A percentile compares a stretch with the other conserved stretches of the same genome.
phyloP scores from a whole-genome alignment of 2,797 vertebrate species.

The Furcifer pardalis region DNA sequence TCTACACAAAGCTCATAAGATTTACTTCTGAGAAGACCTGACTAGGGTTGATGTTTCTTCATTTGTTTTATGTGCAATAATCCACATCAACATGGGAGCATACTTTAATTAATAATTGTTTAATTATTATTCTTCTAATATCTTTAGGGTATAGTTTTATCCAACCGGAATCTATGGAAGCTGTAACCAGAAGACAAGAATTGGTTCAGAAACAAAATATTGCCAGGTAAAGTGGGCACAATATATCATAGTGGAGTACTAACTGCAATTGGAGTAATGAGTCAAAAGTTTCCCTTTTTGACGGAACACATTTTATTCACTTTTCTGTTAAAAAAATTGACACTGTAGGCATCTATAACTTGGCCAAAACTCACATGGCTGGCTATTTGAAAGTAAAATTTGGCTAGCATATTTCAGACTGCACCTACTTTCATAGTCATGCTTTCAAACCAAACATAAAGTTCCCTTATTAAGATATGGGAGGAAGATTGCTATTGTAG shows the following conservation, averaged over 20 bases:
- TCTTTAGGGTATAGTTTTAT: constrained; percentile 87
- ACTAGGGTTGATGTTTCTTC: not conserved
- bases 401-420: not conserved
- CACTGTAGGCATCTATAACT: not conserved
- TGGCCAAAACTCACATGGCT: not conserved
- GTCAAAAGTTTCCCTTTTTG: constrained; percentile 7
- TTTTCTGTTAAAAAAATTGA: not conserved
- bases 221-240: constrained; percentile 83
- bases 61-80: not conserved
- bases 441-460: not conserved
- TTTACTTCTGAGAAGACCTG: not conserved
- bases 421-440: not conserved
- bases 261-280: not conserved
- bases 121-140: not conserved
- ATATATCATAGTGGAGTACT: not conserved
- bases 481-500: not conserved
- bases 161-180: constrained; percentile 90
- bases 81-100: constrained; percentile 14
- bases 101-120: not conserved
- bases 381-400: not conserved
- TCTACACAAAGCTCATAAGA: not conserved
- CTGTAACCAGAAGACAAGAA: constrained; percentile 91
- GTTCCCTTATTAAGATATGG: not conserved
- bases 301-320: not conserved
- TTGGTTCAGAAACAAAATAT: constrained; percentile 93